phyloP scores from a whole-genome alignment of 2,888 invertebrate genomes.

The Chloroclysta siterata region DNA sequence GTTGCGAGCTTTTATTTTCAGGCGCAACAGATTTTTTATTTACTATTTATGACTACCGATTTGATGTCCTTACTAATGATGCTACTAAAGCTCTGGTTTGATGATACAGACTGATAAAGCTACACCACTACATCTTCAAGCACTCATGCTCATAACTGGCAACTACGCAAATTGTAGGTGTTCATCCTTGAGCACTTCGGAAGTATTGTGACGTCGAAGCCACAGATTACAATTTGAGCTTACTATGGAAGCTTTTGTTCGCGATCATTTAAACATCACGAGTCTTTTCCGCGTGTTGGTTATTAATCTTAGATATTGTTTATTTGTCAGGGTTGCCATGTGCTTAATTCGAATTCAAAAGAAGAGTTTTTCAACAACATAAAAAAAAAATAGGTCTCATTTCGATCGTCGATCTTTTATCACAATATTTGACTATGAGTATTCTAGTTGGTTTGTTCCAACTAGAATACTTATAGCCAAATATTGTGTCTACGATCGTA shows the following conservation, averaged over 20 bases:
- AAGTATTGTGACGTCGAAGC: slow-evolving; percentile 74
- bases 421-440: too few relatives aligned
- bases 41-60: too few relatives aligned
- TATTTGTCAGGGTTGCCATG: slow-evolving; percentile 9
- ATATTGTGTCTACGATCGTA: too few relatives aligned
- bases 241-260: slow-evolving; percentile 67
- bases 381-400: background rate
- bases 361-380: too few relatives aligned
- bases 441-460: too few relatives aligned
- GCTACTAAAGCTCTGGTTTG: too few relatives aligned
- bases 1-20: too few relatives aligned
- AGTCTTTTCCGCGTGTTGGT: slow-evolving; percentile 71
- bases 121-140: background rate
- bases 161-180: slow-evolving; percentile 40
- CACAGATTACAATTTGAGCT: slow-evolving; percentile 43
- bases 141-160: slow-evolving; percentile 17
- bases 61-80: too few relatives aligned
- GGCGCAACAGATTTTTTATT: too few relatives aligned
- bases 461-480: too few relatives aligned
- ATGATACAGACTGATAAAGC: background rate
- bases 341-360: slow-evolving; percentile 26
- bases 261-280: slow-evolving; percentile 75
- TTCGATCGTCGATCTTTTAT: too few relatives aligned
- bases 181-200: slow-evolving; percentile 76
- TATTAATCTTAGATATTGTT: slow-evolving; percentile 69